A percentile compares a stretch with the other conserved stretches of the same genome.
Conservation (phyloP, 2,113 vertebrate species). For the Brienomyrus brachyistius region DNA sequence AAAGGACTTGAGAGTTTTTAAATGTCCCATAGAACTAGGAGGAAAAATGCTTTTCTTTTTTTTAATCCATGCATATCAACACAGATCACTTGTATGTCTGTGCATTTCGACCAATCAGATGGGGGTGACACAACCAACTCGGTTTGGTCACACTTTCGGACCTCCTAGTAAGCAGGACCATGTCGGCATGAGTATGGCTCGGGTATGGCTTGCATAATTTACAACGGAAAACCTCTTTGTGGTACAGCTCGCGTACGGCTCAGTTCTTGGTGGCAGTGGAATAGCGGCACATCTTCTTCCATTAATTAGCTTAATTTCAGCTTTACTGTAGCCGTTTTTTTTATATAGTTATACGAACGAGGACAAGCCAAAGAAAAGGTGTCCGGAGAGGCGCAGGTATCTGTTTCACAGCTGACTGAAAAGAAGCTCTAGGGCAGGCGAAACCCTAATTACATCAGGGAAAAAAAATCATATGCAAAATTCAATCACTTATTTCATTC, state of each 20-base stretch:
- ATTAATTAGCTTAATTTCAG: conserved; percentile 28
- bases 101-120: not conserved
- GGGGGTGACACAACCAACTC: not conserved
- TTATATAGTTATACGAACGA: conserved; percentile 8
- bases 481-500: conserved; percentile 17
- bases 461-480: conserved; percentile 12
- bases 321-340: conserved; percentile 19
- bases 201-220: no score
- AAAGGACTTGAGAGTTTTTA: not conserved
- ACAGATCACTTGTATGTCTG: not conserved
- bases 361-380: conserved; percentile 3
- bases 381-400: conserved; percentile 11
- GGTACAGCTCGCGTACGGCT: not conserved
- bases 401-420: conserved; percentile 18
- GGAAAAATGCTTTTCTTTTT: not conserved
- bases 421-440: not conserved
- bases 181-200: no score
- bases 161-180: no score
- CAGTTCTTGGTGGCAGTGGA: not conserved
- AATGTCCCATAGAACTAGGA: not conserved
- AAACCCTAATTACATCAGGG: conserved; percentile 18
- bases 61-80: not conserved
- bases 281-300: not conserved
- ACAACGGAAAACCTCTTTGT: no score
- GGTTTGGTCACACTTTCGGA: not conserved